These are phyloP conservation scores for Ecliptopera silaceata DNA, from an alignment of 2,888 invertebrate genomes.

Conservation along the genomic window DNA sequence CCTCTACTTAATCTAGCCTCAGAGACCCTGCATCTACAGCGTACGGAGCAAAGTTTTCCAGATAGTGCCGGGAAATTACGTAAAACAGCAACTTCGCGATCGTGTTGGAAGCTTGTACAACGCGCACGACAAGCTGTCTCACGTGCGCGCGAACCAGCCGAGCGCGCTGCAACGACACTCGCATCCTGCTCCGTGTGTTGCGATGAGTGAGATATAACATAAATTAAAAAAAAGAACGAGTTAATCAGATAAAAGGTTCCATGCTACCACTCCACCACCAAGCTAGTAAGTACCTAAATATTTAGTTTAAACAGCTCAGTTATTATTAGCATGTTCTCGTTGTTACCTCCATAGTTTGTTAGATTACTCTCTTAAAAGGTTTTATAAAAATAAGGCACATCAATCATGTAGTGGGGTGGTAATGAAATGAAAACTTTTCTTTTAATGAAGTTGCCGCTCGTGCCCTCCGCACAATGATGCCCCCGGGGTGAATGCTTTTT, in stretches of 20 bases:
- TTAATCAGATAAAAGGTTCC: no score
- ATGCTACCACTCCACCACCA: no score
- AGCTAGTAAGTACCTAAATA: no score
- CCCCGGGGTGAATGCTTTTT: slow-evolving; percentile 12
- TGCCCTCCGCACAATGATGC: neutral
- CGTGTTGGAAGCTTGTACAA: slow-evolving; percentile 5
- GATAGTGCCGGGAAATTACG: slow-evolving; percentile 9
- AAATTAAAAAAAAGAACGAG: no score
- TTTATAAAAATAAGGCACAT: slow-evolving; percentile 19
- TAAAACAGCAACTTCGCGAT: slow-evolving; percentile 9
- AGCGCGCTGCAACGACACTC: neutral
- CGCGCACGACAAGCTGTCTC: neutral
- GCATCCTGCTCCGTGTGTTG: neutral
- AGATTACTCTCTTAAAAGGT: neutral
- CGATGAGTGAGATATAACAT: neutral
- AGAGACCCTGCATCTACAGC: slow-evolving; percentile 6
- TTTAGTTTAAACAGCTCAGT: no score
- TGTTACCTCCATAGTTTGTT: neutral
- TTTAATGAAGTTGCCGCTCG: slow-evolving; percentile 23
- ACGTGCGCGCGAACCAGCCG: neutral
- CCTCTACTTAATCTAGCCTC: slow-evolving; percentile 8
- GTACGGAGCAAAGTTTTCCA: slow-evolving; percentile 6
- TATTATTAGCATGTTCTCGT: no score
- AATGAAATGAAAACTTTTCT: slow-evolving; percentile 33
- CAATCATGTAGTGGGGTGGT: slow-evolving; percentile 26